A percentile compares a stretch with the other conserved stretches of the same genome.
These are phyloP conservation scores for Hippoglossus hippoglossus DNA, from an alignment of 2,797 vertebrate species.

Conservation along the genomic window DNA sequence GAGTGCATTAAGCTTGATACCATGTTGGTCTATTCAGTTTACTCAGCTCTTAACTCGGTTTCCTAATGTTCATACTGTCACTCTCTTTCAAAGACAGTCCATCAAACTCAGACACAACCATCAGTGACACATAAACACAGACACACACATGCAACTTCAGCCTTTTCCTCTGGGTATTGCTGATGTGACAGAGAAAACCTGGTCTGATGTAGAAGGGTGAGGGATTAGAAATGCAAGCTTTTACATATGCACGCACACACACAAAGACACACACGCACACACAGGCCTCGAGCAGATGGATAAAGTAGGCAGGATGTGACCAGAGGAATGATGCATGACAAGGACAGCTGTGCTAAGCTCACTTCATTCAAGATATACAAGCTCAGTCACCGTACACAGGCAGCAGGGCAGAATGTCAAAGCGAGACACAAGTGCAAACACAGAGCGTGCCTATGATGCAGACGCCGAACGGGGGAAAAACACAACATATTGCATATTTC, in stretches of 20 bases:
- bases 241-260: conserved; percentile 45
- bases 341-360: conserved; percentile 76
- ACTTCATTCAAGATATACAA: conserved; percentile 73
- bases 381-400: conserved; percentile 57
- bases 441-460: conserved; percentile 35
- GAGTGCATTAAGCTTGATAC: neutral
- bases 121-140: conserved; percentile 35
- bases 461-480: conserved; percentile 1
- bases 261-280: conserved; percentile 9
- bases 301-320: conserved; percentile 68
- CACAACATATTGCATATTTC: conserved; percentile 35
- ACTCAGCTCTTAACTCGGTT: conserved; percentile 41
- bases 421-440: conserved; percentile 48
- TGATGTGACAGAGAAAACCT: conserved; percentile 65
- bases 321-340: conserved; percentile 79
- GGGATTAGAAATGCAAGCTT: conserved; percentile 59
- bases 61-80: conserved; percentile 44
- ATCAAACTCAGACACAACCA: conserved; percentile 50
- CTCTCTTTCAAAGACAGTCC: conserved; percentile 50
- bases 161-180: conserved; percentile 56
- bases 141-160: conserved; percentile 52
- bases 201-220: conserved; percentile 55
- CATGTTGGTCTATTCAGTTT: conserved; percentile 26
- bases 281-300: conserved; percentile 71
- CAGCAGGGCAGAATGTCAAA: conserved; percentile 54